phyloP scores from a whole-genome alignment of 2,888 invertebrate species.

The Tenthredo scrophulariae region DNA sequence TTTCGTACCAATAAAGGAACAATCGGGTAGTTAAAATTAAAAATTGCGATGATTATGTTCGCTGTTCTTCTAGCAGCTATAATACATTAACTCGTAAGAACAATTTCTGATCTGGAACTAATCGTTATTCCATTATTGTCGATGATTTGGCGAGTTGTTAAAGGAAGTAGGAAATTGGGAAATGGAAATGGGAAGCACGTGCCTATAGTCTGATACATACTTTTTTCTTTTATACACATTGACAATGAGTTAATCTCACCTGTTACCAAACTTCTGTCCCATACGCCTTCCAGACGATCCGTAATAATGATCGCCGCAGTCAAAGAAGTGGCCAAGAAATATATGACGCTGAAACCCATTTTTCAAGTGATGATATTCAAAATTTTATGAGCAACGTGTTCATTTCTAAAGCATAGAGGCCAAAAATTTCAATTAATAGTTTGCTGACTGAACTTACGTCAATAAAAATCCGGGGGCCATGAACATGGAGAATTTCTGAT shows the following conservation, averaged over 20 bases:
- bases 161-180: not conserved
- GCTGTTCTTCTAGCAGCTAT: not conserved
- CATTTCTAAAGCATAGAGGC: not conserved
- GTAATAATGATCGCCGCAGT: constrained; percentile 91
- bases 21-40: constrained; percentile 29
- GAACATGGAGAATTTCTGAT: constrained; percentile 88
- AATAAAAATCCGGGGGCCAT: constrained; percentile 92
- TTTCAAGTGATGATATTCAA: not conserved
- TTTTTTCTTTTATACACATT: not conserved
- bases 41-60: not conserved
- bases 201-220: not conserved
- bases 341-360: constrained; percentile 84
- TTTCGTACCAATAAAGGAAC: constrained; percentile 36
- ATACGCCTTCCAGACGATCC: constrained; percentile 90
- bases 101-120: not conserved
- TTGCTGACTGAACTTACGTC: constrained; percentile 81
- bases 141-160: not conserved
- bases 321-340: constrained; percentile 91
- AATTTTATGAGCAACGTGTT: not conserved
- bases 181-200: not conserved
- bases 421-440: not conserved
- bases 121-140: not conserved
- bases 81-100: not conserved
- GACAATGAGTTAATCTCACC: constrained; percentile 74
- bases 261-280: constrained; percentile 92